These are phyloP conservation scores for Belgica antarctica DNA, from an alignment of 2,888 invertebrate genomes.

Conservation along the genomic window DNA sequence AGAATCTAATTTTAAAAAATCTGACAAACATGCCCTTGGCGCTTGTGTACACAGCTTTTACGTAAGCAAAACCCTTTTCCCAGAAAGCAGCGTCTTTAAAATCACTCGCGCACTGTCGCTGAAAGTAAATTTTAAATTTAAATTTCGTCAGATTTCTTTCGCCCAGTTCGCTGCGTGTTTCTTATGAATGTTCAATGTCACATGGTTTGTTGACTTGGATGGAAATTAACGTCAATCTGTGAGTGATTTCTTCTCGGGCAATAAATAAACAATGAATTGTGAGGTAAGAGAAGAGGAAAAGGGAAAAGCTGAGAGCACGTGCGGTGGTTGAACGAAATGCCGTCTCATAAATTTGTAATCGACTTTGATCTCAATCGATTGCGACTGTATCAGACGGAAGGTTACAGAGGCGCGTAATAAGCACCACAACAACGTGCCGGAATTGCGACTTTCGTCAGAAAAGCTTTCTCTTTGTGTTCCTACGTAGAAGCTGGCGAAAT, in stretches of 20 bases:
- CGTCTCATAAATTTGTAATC: neutral
- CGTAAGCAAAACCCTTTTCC: no score
- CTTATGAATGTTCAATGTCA: constrained; percentile 22
- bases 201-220: constrained; percentile 26
- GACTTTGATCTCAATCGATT: neutral
- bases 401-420: no score
- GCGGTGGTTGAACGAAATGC: neutral
- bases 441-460: neutral
- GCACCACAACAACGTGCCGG: neutral
- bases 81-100: no score
- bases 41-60: no score
- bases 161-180: neutral
- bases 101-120: constrained; percentile 1
- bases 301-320: constrained; percentile 6
- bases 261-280: neutral
- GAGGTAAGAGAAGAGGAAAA: neutral
- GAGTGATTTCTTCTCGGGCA: constrained; percentile 4
- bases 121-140: neutral
- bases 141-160: constrained; percentile 17
- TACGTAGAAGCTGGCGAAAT: neutral
- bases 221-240: constrained; percentile 5
- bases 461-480: neutral
- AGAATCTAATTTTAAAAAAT: no score
- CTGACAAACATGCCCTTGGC: no score
- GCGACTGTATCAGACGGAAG: no score